Evolutionary conservation across 1,140 invertebrate species (phyloP).

Genomic region (Atta cephalotes): DNA sequence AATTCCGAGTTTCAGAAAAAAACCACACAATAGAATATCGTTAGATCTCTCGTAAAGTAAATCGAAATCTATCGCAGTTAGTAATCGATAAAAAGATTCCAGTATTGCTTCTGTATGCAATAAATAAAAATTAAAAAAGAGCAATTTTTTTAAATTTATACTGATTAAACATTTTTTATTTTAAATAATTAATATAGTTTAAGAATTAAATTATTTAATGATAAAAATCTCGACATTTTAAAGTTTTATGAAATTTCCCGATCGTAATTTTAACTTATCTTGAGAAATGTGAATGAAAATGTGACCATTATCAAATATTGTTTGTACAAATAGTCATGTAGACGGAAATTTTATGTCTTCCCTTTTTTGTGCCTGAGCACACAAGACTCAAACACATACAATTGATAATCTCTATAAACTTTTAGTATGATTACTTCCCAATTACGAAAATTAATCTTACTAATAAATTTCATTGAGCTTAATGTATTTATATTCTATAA

Average conservation of each 20-base stretch:
- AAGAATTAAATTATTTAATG: background rate
- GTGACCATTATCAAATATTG: background rate
- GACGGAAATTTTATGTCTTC: background rate
- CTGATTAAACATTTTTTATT: background rate
- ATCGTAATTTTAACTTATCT: background rate
- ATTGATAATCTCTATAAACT: background rate
- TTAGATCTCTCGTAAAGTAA: background rate
- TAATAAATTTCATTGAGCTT: background rate
- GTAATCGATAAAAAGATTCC: background rate
- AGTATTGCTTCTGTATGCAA: background rate
- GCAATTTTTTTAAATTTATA: background rate
- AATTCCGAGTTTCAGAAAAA: too few relatives aligned
- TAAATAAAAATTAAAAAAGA: background rate
- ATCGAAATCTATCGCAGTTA: background rate
- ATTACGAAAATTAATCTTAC: background rate
- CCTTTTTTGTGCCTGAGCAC: too few relatives aligned
- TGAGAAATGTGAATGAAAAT: background rate
- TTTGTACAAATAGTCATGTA: background rate
- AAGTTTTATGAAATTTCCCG: background rate
- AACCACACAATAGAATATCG: too few relatives aligned
- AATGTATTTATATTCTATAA: background rate
- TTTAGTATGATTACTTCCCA: too few relatives aligned
- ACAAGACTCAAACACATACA: too few relatives aligned
- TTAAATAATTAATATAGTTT: background rate
- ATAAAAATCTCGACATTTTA: background rate